These are phyloP conservation scores for Clanis bilineata DNA, from an alignment of 2,888 invertebrate species.

Conservation along the genomic window DNA sequence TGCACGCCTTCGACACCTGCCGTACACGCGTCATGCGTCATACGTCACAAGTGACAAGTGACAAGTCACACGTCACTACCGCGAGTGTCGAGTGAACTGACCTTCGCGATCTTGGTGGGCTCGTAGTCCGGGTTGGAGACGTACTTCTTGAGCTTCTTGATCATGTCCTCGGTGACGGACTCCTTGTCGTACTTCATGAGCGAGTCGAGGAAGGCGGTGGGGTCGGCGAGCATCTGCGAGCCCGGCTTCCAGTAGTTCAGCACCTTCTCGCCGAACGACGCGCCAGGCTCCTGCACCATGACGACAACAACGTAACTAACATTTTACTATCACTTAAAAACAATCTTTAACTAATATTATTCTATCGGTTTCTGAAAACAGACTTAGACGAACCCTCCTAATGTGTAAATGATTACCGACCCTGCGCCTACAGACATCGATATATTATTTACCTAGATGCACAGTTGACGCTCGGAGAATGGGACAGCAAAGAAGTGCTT, in stretches of 20 bases:
- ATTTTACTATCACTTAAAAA: no score
- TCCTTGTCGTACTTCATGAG: slow-evolving; percentile 95
- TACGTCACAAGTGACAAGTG: neutral
- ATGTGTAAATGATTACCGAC: no score
- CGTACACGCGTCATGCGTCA: no score
- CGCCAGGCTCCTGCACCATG: slow-evolving; percentile 77
- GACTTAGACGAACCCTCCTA: no score
- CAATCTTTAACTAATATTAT: no score
- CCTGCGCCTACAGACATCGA: no score
- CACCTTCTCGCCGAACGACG: slow-evolving; percentile 89
- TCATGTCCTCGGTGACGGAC: slow-evolving; percentile 89
- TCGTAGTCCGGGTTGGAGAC: slow-evolving; percentile 90
- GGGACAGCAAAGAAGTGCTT: no score
- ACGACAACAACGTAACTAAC: no score
- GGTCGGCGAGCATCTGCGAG: slow-evolving; percentile 90
- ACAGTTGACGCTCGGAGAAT: no score
- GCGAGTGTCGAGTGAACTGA: neutral
- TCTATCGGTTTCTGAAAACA: no score
- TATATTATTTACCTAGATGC: no score
- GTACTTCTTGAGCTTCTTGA: slow-evolving; percentile 90
- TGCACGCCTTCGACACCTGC: slow-evolving; percentile 90
- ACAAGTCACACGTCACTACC: neutral
- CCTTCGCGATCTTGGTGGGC: slow-evolving; percentile 85
- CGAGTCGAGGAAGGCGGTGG: slow-evolving; percentile 90
- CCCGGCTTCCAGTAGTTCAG: slow-evolving; percentile 96